Percentiles rank a stretch among this genome's conserved stretches.
Conservation (phyloP, 2,113 vertebrate species). For the Amblyornis subalaris region DNA sequence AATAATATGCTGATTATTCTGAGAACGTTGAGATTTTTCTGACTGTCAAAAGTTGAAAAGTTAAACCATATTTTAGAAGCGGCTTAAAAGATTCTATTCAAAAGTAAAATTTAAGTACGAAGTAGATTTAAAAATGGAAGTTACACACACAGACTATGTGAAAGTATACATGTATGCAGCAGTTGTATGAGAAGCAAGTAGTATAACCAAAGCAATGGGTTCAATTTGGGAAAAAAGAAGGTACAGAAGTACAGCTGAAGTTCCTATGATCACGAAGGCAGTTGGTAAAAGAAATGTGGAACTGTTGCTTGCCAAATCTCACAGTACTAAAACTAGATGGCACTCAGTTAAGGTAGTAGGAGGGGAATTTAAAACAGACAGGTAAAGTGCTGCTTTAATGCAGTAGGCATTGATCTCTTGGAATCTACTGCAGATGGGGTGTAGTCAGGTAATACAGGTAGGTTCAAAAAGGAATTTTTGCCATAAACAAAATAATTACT, state of each 20-base stretch:
- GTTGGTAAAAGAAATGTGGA: neutral
- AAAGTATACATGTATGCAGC: neutral
- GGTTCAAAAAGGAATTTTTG: neutral
- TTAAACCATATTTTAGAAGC: neutral
- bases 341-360: neutral
- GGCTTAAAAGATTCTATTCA: neutral
- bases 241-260: neutral
- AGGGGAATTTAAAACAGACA: neutral
- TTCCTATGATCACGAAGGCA: neutral
- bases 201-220: neutral
- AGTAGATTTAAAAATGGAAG: neutral
- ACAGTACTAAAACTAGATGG: neutral
- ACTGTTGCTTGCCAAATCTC: neutral
- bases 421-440: neutral
- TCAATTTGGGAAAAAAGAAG: neutral
- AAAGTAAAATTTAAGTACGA: neutral
- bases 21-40: neutral
- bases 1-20: neutral
- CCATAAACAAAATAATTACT: neutral
- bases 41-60: neutral
- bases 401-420: neutral
- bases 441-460: neutral
- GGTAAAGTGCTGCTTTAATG: neutral
- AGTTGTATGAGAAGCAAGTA: neutral
- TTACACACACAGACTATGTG: neutral